Percentiles rank a stretch among this genome's conserved stretches.
Conservation (phyloP, 2,113 vertebrate species). For the Upupa epops region DNA sequence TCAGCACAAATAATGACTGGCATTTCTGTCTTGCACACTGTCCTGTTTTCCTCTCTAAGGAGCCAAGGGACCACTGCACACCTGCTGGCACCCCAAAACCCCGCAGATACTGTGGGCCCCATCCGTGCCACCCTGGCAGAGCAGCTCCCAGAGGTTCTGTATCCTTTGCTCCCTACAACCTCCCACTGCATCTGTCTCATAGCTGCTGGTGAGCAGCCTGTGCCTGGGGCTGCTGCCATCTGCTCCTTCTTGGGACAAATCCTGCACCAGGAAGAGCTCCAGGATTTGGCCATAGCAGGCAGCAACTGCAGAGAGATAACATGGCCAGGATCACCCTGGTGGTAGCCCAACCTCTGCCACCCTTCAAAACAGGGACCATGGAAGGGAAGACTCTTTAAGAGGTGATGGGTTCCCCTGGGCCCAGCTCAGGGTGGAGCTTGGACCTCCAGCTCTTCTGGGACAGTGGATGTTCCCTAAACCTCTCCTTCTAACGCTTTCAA, state of each 20-base stretch:
- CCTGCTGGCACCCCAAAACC: background rate
- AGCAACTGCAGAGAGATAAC: rapidly evolving
- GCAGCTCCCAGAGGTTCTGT: background rate
- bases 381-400: background rate
- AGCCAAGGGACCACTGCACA: background rate
- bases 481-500: background rate
- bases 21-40: background rate
- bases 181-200: background rate
- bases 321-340: background rate
- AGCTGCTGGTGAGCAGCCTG: background rate
- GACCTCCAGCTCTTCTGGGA: constrained; percentile 30
- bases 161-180: background rate
- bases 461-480: constrained; percentile 15
- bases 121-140: rapidly evolving
- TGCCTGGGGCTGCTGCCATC: background rate
- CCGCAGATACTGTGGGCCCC: background rate
- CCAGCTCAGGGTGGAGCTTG: background rate
- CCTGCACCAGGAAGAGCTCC: background rate
- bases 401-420: background rate
- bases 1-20: background rate
- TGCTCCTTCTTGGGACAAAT: background rate
- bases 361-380: background rate
- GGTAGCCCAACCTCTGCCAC: constrained; percentile 14
- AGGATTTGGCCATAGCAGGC: background rate
- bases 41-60: background rate